These are phyloP conservation scores for Clanis bilineata DNA, from an alignment of 2,888 invertebrate genomes.

Conservation along the genomic window DNA sequence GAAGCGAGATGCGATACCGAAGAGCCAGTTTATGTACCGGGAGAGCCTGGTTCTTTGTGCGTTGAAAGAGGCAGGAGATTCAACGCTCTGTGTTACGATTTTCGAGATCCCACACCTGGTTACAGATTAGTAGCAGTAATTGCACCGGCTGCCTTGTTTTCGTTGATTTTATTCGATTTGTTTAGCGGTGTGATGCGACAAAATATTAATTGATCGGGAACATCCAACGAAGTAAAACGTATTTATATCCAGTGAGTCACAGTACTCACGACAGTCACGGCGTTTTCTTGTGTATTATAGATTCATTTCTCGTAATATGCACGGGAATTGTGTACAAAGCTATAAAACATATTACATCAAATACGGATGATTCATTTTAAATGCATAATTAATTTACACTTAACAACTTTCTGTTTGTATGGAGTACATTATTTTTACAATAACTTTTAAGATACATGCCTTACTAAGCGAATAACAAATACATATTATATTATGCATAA, in stretches of 20 bases:
- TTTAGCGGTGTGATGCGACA: constrained; percentile 72
- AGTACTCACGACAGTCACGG: too few species aligned
- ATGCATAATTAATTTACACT: background rate
- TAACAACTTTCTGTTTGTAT: too few species aligned
- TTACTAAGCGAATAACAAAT: too few species aligned
- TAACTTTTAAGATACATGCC: too few species aligned
- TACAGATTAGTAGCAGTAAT: constrained; percentile 66
- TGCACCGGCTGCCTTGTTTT: constrained; percentile 64
- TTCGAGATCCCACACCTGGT: constrained; percentile 61
- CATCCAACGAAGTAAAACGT: background rate
- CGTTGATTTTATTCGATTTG: constrained; percentile 68
- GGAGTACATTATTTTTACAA: too few species aligned
- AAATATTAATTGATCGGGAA: constrained; percentile 42
- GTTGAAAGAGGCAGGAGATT: constrained; percentile 56
- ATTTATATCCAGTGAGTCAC: background rate
- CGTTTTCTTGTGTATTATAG: too few species aligned
- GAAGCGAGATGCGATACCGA: constrained; percentile 55
- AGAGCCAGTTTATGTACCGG: constrained; percentile 54
- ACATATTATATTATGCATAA: too few species aligned
- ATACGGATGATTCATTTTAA: background rate
- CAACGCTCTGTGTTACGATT: constrained; percentile 61
- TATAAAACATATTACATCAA: background rate
- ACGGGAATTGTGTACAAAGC: background rate
- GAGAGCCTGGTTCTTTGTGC: constrained; percentile 58
- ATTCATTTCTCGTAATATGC: background rate